A percentile compares a stretch with the other conserved stretches of the same genome.
phyloP scores from a whole-genome alignment of 2,888 invertebrate species.

The Lycocerus yunnanus region DNA sequence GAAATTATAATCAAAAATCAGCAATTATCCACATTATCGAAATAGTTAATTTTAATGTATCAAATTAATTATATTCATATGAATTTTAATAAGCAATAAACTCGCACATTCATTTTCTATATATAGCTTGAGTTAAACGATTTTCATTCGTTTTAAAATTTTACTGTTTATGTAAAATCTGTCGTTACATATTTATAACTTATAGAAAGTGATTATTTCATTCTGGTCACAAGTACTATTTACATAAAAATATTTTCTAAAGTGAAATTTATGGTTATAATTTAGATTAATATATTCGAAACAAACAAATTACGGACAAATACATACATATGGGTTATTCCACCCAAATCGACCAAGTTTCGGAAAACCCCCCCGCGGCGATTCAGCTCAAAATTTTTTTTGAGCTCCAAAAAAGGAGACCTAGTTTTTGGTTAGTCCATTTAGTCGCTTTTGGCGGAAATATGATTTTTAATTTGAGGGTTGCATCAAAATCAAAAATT shows the following conservation, averaged over 20 bases:
- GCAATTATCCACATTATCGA: neutral
- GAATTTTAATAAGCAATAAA: neutral
- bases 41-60: neutral
- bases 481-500: too few species aligned
- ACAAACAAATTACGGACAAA: neutral
- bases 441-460: too few species aligned
- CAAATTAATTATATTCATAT: neutral
- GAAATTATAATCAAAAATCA: neutral
- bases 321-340: too few species aligned
- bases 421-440: too few species aligned
- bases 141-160: neutral
- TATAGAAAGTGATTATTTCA: neutral
- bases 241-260: neutral
- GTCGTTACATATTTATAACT: neutral
- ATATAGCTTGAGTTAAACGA: neutral
- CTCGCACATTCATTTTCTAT: neutral
- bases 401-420: too few species aligned
- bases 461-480: too few species aligned
- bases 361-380: too few species aligned
- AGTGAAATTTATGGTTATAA: neutral
- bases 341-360: too few species aligned
- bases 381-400: too few species aligned
- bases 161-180: neutral
- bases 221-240: neutral
- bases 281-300: neutral